Base-by-base conservation (phyloP, 2,888 invertebrate species). In the Crossocerus cetratus region DNA sequence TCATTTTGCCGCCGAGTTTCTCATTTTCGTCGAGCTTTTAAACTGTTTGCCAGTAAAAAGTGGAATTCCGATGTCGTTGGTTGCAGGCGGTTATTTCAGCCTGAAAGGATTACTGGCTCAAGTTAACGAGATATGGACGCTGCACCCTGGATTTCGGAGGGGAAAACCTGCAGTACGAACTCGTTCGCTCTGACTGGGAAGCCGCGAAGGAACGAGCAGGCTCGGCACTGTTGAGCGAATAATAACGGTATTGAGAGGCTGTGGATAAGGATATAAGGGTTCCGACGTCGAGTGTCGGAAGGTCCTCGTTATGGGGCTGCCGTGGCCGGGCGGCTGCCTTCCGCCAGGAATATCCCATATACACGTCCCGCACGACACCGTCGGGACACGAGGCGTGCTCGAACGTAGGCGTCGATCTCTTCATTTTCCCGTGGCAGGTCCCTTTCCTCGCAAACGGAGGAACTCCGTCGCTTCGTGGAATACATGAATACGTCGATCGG, bases 161-260 rank as follows among this genome's bases (percentile, higher is more conserved):
- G 32, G 32, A 32, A 32, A 32, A 5, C 32, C 5, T 4, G 11
- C 8, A 32, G 32, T 32, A 59, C 65, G 77, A 75, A 77, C 72
- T 76, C 77, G 76, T 76, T 76, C 74, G 72, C 68, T 76, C 74
- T 69, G 80, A 60, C 67, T 64, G 56, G 60, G 62, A 54, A 11
- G 49, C 49, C 49, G 49, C 49, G 64, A 54, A 62, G 32, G 3
- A 70, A 74, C 76, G 76, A 77, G 76, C 81, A 79, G 71, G 77
- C 78, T 71, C 65, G 65, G 54, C 73, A 74, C 72, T 72, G 73
- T 77, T 73, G 79, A 77, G 84, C 84, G 84, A 87, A 84, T 87
- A 86, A 87, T 87, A 87, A 87, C 86, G 87, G 86, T 84, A 84
- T 82, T 70, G 69, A 60, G 61, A 74, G 32, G 63, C 61, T 58